Evolutionary conservation across 2,888 invertebrate species (phyloP).

Genomic region (Eupithecia insigniata): DNA sequence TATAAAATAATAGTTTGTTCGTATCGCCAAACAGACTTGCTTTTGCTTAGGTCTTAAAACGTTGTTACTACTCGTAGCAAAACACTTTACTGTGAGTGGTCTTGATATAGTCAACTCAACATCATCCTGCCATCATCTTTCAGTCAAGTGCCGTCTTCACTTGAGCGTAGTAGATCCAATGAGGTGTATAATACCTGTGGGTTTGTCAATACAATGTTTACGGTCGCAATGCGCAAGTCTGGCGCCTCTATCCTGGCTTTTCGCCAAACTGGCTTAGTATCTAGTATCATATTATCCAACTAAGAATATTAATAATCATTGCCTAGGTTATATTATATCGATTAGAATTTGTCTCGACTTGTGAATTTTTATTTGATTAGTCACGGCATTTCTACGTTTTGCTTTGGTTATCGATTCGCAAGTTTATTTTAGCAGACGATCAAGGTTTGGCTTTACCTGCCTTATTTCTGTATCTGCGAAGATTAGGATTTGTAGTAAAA

Average conservation of each 20-base stretch:
- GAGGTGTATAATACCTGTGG: constrained; percentile 32
- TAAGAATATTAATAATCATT: constrained; percentile 47
- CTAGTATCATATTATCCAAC: constrained; percentile 40
- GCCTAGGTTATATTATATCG: constrained; percentile 29
- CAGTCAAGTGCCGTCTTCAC: neutral
- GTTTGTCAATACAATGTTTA: constrained; percentile 58
- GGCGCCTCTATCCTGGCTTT: constrained; percentile 53
- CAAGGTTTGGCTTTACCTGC: constrained; percentile 23
- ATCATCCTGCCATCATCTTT: neutral
- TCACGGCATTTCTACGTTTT: constrained; percentile 21
- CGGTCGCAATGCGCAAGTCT: constrained; percentile 72
- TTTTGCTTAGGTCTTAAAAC: neutral
- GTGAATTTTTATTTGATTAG: constrained; percentile 21
- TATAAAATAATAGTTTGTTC: neutral
- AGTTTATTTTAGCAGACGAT: constrained; percentile 19
- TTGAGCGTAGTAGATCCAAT: constrained; percentile 10
- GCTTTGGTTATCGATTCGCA: constrained; percentile 30
- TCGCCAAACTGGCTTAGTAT: constrained; percentile 63
- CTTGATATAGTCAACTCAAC: neutral
- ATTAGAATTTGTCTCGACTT: constrained; percentile 10
- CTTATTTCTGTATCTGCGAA: neutral
- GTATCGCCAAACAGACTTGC: neutral
- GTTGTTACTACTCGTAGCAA: neutral
- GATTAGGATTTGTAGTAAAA: neutral
- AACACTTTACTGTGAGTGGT: neutral